Conservation (phyloP, 2,797 vertebrate genomes). For the Coccyzus lansbergi region DNA sequence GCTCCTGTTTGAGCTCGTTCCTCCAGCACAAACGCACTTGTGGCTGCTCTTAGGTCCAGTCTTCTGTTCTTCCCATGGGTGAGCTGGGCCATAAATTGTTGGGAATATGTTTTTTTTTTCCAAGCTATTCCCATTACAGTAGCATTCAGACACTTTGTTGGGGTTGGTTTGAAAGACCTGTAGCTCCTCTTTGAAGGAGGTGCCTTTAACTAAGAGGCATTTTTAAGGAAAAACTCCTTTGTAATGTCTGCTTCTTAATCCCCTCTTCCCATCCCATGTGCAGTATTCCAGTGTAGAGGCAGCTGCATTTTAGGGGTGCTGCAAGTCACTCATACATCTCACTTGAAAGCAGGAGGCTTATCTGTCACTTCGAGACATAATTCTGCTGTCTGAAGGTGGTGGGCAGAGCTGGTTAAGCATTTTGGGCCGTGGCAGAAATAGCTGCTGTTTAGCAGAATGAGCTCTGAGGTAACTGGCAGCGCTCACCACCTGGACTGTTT, state of each 20-base stretch:
- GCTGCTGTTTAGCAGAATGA: constrained; percentile 24
- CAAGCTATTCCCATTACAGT: background rate
- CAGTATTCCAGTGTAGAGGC: background rate
- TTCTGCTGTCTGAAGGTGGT: constrained; percentile 17
- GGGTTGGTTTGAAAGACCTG: background rate
- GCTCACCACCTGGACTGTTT: constrained; percentile 56
- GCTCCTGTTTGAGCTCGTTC: background rate
- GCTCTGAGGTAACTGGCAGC: constrained; percentile 20
- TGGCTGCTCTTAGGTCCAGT: background rate
- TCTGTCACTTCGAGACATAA: background rate
- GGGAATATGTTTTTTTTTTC: background rate
- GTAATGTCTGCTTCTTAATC: background rate
- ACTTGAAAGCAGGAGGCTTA: too few species aligned
- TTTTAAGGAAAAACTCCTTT: background rate
- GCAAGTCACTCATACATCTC: background rate
- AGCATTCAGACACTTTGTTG: background rate
- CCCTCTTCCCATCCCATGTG: background rate
- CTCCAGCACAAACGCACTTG: background rate
- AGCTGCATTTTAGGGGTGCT: background rate
- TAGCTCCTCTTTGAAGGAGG: background rate
- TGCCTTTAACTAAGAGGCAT: background rate
- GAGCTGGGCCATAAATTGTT: background rate
- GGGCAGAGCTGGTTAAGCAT: constrained; percentile 3
- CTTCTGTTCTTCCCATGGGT: fast-evolving
- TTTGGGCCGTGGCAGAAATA: constrained; percentile 48